Evolutionary conservation across 2,113 vertebrate species (phyloP).

Genomic region (Glaucidium brasilianum): DNA sequence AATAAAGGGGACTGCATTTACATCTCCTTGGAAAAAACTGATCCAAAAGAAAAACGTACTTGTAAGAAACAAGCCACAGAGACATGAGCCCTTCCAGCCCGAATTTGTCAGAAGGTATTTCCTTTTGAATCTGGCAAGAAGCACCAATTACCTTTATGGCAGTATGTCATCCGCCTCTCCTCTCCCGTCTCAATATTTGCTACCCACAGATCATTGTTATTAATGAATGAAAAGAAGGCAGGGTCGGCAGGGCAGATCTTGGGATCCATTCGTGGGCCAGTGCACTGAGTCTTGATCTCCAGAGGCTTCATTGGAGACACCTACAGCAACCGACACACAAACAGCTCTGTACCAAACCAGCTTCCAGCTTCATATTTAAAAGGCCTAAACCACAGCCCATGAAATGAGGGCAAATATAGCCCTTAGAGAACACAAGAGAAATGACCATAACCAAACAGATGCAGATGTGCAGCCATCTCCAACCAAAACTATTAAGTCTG

Average conservation of each 20-base stretch:
- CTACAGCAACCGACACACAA: slow-evolving; percentile 56
- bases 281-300: slow-evolving; percentile 94
- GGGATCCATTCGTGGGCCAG: slow-evolving; percentile 95
- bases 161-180: slow-evolving; percentile 87
- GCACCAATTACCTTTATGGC: slow-evolving; percentile 84
- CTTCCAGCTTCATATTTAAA: background rate
- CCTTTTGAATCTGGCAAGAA: background rate
- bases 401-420: background rate
- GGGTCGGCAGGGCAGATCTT: slow-evolving; percentile 93
- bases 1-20: background rate
- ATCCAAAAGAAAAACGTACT: background rate
- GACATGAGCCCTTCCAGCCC: background rate
- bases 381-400: background rate
- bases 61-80: background rate
- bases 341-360: background rate
- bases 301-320: slow-evolving; percentile 91
- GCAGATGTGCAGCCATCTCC: background rate
- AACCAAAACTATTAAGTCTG: background rate
- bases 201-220: slow-evolving; percentile 94
- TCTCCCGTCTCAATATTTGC: slow-evolving; percentile 88
- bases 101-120: background rate
- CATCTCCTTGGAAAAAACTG: background rate
- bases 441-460: background rate
- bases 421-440: background rate
- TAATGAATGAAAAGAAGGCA: slow-evolving; percentile 92